Percentiles rank a stretch among this genome's conserved stretches.
phyloP scores from a whole-genome alignment of 2,888 invertebrate genomes.

The Tinea semifulvella region DNA sequence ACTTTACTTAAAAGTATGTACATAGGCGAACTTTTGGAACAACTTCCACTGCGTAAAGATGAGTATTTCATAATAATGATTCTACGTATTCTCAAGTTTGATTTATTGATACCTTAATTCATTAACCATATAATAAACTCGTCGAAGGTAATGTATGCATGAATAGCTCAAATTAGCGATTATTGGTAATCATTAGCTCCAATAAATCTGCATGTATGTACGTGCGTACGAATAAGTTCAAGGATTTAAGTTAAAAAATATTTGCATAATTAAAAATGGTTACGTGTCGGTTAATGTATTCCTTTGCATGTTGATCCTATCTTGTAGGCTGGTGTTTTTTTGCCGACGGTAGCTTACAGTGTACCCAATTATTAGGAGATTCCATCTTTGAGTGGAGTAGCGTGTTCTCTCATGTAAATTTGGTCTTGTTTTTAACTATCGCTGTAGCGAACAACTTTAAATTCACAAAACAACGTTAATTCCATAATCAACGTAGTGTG shows the following conservation, averaged over 20 bases:
- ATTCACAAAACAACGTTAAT: constrained; percentile 42
- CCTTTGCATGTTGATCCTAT: constrained; percentile 50
- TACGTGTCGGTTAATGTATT: constrained; percentile 40
- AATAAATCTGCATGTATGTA: constrained; percentile 5
- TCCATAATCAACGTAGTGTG: constrained; percentile 38
- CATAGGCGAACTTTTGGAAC: too few relatives aligned
- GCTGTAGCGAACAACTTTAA: constrained; percentile 31
- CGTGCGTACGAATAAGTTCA: constrained; percentile 35
- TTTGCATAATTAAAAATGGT: constrained; percentile 47
- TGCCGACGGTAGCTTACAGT: constrained; percentile 29
- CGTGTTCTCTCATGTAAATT: constrained; percentile 51
- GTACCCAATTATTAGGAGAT: constrained; percentile 51
- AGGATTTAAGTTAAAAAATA: constrained; percentile 38
- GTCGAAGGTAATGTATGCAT: not conserved
- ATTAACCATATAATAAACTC: too few relatives aligned
- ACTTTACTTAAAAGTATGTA: too few relatives aligned
- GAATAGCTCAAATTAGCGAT: constrained; percentile 5
- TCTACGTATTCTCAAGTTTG: too few relatives aligned
- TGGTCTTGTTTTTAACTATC: constrained; percentile 31
- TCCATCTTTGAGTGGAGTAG: constrained; percentile 35
- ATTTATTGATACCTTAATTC: too few relatives aligned
- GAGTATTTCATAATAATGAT: too few relatives aligned
- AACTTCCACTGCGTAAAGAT: too few relatives aligned
- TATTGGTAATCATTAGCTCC: constrained; percentile 9
- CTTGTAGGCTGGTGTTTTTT: constrained; percentile 28